These are phyloP conservation scores for Conus ventricosus DNA, from an alignment of 1,140 invertebrate species.

Conservation along the genomic window DNA sequence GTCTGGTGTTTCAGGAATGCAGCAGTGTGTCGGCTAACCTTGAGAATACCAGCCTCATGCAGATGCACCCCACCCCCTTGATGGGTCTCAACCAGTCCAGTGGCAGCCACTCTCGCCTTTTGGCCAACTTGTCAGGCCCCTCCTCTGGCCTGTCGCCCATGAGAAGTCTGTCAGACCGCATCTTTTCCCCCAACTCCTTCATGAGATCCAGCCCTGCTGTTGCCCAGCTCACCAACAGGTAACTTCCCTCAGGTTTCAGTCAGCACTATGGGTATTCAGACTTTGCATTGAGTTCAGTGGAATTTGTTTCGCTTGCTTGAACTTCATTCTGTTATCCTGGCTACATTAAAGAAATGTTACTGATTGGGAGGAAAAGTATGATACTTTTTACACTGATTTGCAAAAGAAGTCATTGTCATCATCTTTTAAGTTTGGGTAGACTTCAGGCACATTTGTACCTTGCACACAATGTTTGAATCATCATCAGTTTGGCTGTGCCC, in stretches of 20 bases:
- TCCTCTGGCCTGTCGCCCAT: constrained; percentile 68
- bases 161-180: constrained; percentile 59
- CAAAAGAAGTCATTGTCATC: too few relatives aligned
- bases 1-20: constrained; percentile 58
- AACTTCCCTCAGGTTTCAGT: neutral
- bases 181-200: constrained; percentile 61
- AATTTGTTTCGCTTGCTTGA: too few relatives aligned
- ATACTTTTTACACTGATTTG: too few relatives aligned
- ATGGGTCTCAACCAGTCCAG: constrained; percentile 57
- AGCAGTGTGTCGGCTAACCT: constrained; percentile 51
- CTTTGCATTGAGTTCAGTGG: too few relatives aligned
- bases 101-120: constrained; percentile 55
- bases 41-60: constrained; percentile 59
- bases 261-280: too few relatives aligned
- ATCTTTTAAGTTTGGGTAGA: too few relatives aligned
- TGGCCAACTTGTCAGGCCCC: constrained; percentile 57
- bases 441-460: too few relatives aligned
- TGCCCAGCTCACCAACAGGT: constrained; percentile 47
- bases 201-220: constrained; percentile 39
- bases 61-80: constrained; percentile 41
- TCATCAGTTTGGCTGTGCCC: too few relatives aligned
- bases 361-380: too few relatives aligned
- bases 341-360: too few relatives aligned
- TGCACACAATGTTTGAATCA: too few relatives aligned
- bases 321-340: too few relatives aligned